Evolutionary conservation across 2,113 vertebrate species (phyloP).

Genomic region (Hoplias malabaricus): DNA sequence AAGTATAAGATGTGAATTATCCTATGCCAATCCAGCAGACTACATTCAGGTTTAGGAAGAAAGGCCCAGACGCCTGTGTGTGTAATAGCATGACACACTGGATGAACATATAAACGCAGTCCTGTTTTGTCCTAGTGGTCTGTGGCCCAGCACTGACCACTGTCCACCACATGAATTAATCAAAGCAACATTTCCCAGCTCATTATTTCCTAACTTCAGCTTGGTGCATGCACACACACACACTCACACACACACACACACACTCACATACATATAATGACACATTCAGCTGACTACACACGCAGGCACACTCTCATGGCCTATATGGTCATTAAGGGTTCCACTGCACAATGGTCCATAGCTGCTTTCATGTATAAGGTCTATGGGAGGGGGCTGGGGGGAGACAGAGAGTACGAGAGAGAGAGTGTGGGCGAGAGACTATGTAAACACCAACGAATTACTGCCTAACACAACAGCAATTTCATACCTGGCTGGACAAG

Average conservation of each 20-base stretch:
- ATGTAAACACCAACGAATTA: constrained; percentile 63
- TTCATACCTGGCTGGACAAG: constrained; percentile 70
- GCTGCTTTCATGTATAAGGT: constrained; percentile 7
- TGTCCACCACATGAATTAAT: constrained; percentile 17
- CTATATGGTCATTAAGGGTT: constrained; percentile 35
- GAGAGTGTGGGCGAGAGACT: constrained; percentile 56
- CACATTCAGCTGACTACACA: constrained; percentile 27
- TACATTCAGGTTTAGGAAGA: too few species aligned
- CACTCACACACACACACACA: constrained; percentile 54
- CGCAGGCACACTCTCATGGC: not conserved
- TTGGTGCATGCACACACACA: constrained; percentile 45
- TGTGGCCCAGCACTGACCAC: not conserved
- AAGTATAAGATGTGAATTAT: too few species aligned
- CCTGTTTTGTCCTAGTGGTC: not conserved
- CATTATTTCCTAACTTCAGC: constrained; percentile 15
- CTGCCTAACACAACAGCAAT: constrained; percentile 72
- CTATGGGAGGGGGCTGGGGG: constrained; percentile 12
- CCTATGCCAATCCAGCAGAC: too few species aligned
- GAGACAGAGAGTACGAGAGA: constrained; percentile 30
- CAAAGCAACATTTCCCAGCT: constrained; percentile 37
- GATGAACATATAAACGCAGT: not conserved
- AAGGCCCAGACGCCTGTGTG: too few species aligned
- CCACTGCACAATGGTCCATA: constrained; percentile 37
- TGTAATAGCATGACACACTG: too few species aligned
- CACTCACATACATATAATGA: constrained; percentile 11